Conservation (phyloP, 2,888 invertebrate genomes). For the Platerodrilus igneus region DNA sequence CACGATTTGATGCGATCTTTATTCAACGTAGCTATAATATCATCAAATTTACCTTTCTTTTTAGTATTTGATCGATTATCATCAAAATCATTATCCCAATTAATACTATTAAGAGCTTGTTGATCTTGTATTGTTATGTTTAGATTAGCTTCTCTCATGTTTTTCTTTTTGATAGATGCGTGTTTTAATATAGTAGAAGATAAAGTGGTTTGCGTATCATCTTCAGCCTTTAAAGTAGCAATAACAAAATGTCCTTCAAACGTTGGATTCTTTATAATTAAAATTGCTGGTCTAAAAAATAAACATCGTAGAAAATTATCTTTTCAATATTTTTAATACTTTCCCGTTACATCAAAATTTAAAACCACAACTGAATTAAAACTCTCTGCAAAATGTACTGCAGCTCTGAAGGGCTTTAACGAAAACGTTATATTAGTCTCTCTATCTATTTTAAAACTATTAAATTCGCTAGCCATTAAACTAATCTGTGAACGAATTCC, state of each 20-base stretch:
- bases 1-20: not conserved
- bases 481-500: constrained; percentile 61
- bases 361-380: constrained; percentile 63
- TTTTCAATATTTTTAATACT: constrained; percentile 49
- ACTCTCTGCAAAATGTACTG: constrained; percentile 74
- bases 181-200: constrained; percentile 37
- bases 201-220: constrained; percentile 44
- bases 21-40: not conserved
- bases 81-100: constrained; percentile 35
- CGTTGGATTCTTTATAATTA: constrained; percentile 65
- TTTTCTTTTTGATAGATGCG: constrained; percentile 42
- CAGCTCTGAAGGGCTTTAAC: constrained; percentile 76
- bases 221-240: constrained; percentile 66
- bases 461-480: constrained; percentile 70
- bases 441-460: constrained; percentile 57
- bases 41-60: constrained; percentile 1
- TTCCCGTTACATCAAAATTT: constrained; percentile 73
- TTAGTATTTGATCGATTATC: not conserved
- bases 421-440: constrained; percentile 78
- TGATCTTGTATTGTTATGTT: constrained; percentile 36
- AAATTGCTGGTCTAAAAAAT: constrained; percentile 62
- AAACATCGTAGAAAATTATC: too few species aligned
- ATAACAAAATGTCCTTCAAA: constrained; percentile 78
- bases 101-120: constrained; percentile 31
- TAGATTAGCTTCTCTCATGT: constrained; percentile 29